Base-by-base conservation (phyloP, 2,888 invertebrate genomes). In the Sceliomorpha sp. region DNA sequence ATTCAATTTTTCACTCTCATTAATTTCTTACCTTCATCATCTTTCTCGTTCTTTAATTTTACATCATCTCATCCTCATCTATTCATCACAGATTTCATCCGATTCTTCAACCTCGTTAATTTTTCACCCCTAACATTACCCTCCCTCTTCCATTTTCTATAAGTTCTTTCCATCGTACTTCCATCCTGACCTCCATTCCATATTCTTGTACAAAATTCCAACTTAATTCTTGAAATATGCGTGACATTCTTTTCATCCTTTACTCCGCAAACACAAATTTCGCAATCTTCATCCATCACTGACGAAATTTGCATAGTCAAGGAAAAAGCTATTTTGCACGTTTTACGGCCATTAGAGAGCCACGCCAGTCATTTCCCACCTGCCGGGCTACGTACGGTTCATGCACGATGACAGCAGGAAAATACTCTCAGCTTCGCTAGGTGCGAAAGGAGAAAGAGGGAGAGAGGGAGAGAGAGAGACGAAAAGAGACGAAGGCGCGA, bases 271-370 rank as follows among this genome's bases (percentile, higher is more conserved):
- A 14, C 44, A 2, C 26, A 58, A 53, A 31, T 51, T 51, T 39
- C 32, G 51, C 47, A 29, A 48, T 47, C 39, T 48, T 62, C 62
- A 37, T 53, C 47, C 40, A 48, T 48, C 48, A 48, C 29, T 13
- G 29, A n/a, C 14, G 20, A 47, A 63, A 48, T 63, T 63, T 40
- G 36, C 53, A 63, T 63, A 48, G 40, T 63, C 55, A 55, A 48
- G 40, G 13, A 13, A 17, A n/a, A 10, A 7, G 8, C 53, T 29
- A 48, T 55, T 55, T 47, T 45, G 50, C 15, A 24, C 45, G 45
- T 40, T 60, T 50, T 42, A 48, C 42, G 50, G n/a, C n/a, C 48
- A 29, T 39, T 39, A 9, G 20, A 9, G 20, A 32, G 32, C 10
- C 32, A 10, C 8, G 9, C 14, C 24, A 29, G 32, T 31, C 58